Conservation (phyloP, 1,140 invertebrate genomes). For the Whitmania pigra region DNA sequence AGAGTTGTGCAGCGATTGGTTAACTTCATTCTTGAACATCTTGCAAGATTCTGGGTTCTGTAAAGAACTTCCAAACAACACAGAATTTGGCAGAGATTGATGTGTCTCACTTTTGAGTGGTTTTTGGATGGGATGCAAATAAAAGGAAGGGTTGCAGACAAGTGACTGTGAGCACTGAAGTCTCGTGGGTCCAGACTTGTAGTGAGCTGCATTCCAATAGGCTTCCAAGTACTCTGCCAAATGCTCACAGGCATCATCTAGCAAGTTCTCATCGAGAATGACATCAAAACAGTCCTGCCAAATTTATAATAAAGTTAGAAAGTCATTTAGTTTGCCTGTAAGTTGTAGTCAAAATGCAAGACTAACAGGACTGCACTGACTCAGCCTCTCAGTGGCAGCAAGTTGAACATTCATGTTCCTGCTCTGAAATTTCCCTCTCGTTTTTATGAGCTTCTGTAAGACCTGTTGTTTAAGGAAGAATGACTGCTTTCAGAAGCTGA, state of each 20-base stretch:
- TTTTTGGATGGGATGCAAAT: neutral
- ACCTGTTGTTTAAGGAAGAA: neutral
- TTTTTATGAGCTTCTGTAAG: neutral
- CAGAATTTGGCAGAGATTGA: too few relatives aligned
- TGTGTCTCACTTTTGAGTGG: too few relatives aligned
- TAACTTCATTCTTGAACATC: too few relatives aligned
- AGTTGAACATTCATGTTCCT: conserved; percentile 5
- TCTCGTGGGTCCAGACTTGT: conserved; percentile 35
- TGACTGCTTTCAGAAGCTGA: too few relatives aligned
- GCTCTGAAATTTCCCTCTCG: conserved; percentile 5
- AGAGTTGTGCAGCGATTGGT: too few relatives aligned
- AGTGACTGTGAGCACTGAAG: neutral
- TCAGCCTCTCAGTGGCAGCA: neutral
- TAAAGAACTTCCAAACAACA: too few relatives aligned
- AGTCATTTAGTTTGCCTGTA: conserved; percentile 84
- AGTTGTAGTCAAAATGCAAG: conserved; percentile 48
- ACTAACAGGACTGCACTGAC: conserved; percentile 12
- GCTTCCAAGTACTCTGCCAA: conserved; percentile 92
- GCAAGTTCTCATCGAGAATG: conserved; percentile 92
- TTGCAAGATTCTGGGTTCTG: too few relatives aligned
- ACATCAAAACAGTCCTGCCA: conserved; percentile 90
- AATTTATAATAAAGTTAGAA: neutral
- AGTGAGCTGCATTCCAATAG: conserved; percentile 95
- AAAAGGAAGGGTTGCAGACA: neutral
- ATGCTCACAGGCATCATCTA: conserved; percentile 95